A percentile compares a stretch with the other conserved stretches of the same genome.
These are phyloP conservation scores for Acanthisitta chloris DNA, from an alignment of 2,113 vertebrate species.

Conservation along the genomic window DNA sequence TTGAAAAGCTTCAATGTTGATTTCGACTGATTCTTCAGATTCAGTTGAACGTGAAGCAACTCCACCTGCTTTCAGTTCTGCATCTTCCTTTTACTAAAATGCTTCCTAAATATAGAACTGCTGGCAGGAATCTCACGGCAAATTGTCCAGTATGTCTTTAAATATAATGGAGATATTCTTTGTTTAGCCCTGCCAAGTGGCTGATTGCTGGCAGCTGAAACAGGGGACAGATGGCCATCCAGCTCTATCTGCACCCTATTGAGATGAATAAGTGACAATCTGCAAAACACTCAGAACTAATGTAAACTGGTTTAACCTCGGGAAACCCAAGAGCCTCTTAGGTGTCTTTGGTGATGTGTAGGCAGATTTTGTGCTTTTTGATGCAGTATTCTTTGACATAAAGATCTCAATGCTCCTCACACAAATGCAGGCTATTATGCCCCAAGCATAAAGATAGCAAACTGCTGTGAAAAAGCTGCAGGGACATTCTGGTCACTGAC, in stretches of 20 bases:
- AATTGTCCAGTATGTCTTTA: conserved; percentile 60
- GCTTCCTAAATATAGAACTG: conserved; percentile 27
- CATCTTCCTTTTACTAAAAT: not conserved
- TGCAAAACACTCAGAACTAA: conserved; percentile 64
- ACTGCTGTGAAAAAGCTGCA: not conserved
- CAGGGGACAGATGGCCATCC: conserved; percentile 64
- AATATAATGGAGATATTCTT: conserved; percentile 37
- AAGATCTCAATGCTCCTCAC: not conserved
- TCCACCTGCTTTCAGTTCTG: not conserved
- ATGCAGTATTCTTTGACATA: not conserved
- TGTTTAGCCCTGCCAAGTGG: conserved; percentile 23
- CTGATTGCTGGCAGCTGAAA: conserved; percentile 61
- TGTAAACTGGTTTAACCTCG: conserved; percentile 67
- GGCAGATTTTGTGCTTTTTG: conserved; percentile 1
- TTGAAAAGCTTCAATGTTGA: not conserved
- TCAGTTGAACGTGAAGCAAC: not conserved
- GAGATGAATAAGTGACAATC: conserved; percentile 68
- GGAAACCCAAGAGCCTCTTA: conserved; percentile 15
- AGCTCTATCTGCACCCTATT: conserved; percentile 46
- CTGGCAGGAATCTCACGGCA: not conserved
- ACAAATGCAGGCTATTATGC: not conserved
- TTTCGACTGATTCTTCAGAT: not conserved
- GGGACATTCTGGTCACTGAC: not conserved
- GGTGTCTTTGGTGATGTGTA: not conserved
- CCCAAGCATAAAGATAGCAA: not conserved